Evolutionary conservation across 1,140 invertebrate species (phyloP), one percentile per base, ranked within the genome.

Genomic region (Tetramorium parvispinum): DNA sequence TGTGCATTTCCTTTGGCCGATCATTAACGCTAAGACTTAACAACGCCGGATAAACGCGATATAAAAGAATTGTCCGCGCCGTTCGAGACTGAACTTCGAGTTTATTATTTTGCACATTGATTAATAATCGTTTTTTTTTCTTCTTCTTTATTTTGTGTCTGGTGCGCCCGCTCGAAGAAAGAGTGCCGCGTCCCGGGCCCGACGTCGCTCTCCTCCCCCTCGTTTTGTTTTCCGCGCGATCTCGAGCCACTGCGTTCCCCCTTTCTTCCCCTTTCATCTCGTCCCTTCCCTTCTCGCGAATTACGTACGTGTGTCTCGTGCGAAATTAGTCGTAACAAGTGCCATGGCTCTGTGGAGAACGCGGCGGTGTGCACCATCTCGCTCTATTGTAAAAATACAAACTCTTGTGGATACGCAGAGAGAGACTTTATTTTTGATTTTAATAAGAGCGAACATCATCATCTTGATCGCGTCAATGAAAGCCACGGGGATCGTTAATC

Each of bases 11-110:
- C 61, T 90, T 90, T 90, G 89, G 88, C 89, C 85, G 77, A 88
- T 87, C 79, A 86, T 73, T 90, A 90, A 91, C 57, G 61, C 70
- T 91, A 90, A 91, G 83, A 88, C 57, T 88, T 91, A 88, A 91
- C 89, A 88, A 91, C 73, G 70, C 88, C 66, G 63, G 61, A 90
- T 88, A 88, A 85, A 88, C 82, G 88, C 89, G 89, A 87, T 90
- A 86, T 82, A 91, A 91, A 91, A 91, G 87, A 91, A 91, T 86
- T 88, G 88, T 89, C 83, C 81, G 78, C 87, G 86, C 88, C 59
- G 49, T 86, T 71, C 63, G 65, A 73, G 57, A 87, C 49, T 79
- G 81, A 89, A 70, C 59, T 70, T 68, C 37, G 46, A 86, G 65
- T 70, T 81, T 49, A 40, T 68, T 59, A 68, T 51, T 81, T 61